phyloP scores from a whole-genome alignment of 1,140 invertebrate species.

The Caenorhabditis tropicalis region DNA sequence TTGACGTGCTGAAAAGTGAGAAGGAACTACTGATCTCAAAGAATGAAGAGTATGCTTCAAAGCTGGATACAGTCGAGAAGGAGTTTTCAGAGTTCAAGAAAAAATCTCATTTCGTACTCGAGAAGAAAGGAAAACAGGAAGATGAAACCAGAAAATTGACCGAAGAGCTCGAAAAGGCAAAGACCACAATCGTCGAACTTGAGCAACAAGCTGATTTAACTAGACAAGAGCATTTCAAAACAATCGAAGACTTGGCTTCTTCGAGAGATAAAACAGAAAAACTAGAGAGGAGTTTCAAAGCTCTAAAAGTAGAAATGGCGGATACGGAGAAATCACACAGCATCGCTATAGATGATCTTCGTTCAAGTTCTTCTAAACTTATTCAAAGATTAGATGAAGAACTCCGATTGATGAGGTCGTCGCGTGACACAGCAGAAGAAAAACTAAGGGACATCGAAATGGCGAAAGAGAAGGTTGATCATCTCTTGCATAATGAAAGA shows the following conservation, averaged over 20 bases:
- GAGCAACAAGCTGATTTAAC: constrained; percentile 17
- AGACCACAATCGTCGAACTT: not conserved
- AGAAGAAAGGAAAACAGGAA: constrained; percentile 24
- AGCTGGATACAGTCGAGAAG: not conserved
- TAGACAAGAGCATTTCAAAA: constrained; percentile 30
- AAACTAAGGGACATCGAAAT: constrained; percentile 1
- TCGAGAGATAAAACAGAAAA: not conserved
- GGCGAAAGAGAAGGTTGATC: constrained; percentile 3
- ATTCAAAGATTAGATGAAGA: constrained; percentile 22
- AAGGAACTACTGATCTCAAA: not conserved
- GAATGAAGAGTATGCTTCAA: not conserved
- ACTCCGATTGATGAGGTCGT: constrained; percentile 7
- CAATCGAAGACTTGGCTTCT: not conserved
- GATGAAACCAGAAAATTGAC: not conserved
- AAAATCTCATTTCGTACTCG: constrained; percentile 26
- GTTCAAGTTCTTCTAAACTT: not conserved
- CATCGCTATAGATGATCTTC: not conserved
- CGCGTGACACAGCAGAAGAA: constrained; percentile 16
- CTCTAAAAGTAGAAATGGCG: not conserved
- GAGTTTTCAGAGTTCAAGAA: constrained; percentile 33
- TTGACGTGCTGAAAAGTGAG: constrained; percentile 6
- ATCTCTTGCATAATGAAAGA: not conserved
- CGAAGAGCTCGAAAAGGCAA: not conserved
- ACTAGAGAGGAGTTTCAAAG: not conserved
- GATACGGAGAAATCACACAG: not conserved